Conservation (phyloP, 2,797 vertebrate genomes). For the Coluber constrictor region DNA sequence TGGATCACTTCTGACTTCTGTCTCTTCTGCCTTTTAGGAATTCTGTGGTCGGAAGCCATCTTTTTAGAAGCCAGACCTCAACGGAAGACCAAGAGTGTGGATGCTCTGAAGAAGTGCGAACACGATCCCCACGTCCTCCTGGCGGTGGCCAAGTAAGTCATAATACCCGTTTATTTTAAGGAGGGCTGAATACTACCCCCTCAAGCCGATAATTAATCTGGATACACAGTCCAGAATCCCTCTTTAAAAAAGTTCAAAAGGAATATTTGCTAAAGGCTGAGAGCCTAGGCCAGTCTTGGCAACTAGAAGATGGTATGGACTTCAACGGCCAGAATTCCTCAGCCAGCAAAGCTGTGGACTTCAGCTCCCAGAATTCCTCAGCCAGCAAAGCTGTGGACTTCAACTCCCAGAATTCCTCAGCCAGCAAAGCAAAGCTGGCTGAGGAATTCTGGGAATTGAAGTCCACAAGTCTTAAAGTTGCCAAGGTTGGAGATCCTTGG, state of each 20-base stretch:
- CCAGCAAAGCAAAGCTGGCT: too few relatives aligned
- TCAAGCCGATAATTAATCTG: not conserved
- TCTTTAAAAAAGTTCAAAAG: too few relatives aligned
- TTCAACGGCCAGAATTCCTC: not conserved
- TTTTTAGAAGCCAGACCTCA: constrained; percentile 94
- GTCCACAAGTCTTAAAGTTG: too few relatives aligned
- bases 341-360: not conserved
- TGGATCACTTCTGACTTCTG: not conserved
- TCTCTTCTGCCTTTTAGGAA: constrained; percentile 73
- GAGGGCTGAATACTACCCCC: not conserved
- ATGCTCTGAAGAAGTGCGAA: constrained; percentile 97
- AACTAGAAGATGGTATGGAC: not conserved
- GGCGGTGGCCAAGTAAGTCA: constrained; percentile 93
- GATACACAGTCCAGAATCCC: not conserved
- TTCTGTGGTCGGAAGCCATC: constrained; percentile 96
- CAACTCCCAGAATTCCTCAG: not conserved
- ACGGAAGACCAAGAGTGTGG: constrained; percentile 96
- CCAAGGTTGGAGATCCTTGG: too few relatives aligned
- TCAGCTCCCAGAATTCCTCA: not conserved
- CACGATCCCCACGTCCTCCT: constrained; percentile 95
- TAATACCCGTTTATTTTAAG: not conserved
- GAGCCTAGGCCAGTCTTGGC: not conserved
- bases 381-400: not conserved
- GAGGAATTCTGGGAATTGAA: too few relatives aligned
- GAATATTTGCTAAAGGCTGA: not conserved